Conservation (phyloP, 2,113 vertebrate species). For the Indri indri region DNA sequence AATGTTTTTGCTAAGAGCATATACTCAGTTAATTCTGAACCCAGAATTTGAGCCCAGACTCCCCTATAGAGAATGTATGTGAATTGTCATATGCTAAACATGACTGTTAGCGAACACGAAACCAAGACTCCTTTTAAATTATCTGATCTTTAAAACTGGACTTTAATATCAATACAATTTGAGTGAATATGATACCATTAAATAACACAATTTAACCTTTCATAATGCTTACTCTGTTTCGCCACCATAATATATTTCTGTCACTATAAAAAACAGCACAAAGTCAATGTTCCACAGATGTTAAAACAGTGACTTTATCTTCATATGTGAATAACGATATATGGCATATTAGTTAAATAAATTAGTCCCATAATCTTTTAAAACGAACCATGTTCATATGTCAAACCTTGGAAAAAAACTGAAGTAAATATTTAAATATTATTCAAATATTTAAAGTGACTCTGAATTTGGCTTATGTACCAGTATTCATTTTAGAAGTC, state of each 20-base stretch:
- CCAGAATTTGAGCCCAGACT: not conserved
- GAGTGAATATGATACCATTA: not conserved
- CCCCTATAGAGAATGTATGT: too few species aligned
- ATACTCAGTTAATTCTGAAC: not conserved
- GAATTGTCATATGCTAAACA: not conserved
- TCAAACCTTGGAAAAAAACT: not conserved
- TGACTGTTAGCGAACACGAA: not conserved
- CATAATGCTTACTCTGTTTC: not conserved
- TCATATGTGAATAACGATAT: not conserved
- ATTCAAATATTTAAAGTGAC: not conserved
- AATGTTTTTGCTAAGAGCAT: not conserved
- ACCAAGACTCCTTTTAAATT: not conserved
- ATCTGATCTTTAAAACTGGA: not conserved
- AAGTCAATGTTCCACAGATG: not conserved
- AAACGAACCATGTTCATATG: not conserved
- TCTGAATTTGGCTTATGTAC: not conserved
- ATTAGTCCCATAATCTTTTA: not conserved
- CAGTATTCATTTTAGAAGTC: not conserved
- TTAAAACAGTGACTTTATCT: not conserved
- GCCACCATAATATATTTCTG: not conserved
- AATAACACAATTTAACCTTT: not conserved
- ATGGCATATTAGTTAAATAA: not conserved
- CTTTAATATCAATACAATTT: not conserved
- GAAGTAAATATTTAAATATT: not conserved
- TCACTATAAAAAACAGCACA: not conserved